Conservation (phyloP, 2,888 invertebrate genomes). For the Torymus auratus region DNA sequence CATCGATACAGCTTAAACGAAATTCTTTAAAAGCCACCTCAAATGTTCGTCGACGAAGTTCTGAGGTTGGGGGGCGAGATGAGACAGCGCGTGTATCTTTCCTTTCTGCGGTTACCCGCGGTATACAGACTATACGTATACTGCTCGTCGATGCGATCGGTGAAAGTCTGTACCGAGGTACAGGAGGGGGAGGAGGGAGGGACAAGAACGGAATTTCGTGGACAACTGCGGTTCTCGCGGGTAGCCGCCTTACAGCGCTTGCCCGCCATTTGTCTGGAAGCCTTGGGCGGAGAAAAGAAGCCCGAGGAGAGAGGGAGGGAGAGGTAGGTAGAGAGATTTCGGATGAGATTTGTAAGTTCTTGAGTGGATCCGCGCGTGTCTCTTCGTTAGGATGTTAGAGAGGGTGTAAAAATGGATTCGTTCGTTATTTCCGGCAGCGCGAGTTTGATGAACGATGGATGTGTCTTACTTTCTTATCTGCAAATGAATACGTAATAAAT, state of each 20-base stretch:
- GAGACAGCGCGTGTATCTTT: constrained; percentile 2
- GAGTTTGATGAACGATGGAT: too few species aligned
- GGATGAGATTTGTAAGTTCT: constrained; percentile 11
- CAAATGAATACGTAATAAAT: too few species aligned
- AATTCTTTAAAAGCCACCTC: constrained; percentile 54
- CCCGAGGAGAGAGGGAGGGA: too few species aligned
- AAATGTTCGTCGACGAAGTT: constrained; percentile 1
- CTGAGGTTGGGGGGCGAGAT: background rate
- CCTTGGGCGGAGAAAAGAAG: background rate
- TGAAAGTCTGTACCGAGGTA: background rate
- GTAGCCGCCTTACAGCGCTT: constrained; percentile 8
- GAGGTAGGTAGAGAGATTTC: background rate
- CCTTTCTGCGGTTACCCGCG: background rate
- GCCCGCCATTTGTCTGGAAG: background rate
- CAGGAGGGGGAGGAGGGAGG: background rate
- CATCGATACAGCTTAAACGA: constrained; percentile 35
- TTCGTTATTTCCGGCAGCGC: too few species aligned
- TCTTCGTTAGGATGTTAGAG: too few species aligned
- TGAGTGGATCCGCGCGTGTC: too few species aligned
- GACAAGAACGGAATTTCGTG: constrained; percentile 13
- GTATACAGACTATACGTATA: background rate
- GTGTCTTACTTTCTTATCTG: too few species aligned
- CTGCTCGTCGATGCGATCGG: constrained; percentile 23
- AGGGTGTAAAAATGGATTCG: too few species aligned
- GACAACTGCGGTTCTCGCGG: constrained; percentile 14